A percentile compares a stretch with the other conserved stretches of the same genome.
Evolutionary conservation across 2,888 invertebrate genomes (phyloP).

Genomic region (Tachystola acroxantha): DNA sequence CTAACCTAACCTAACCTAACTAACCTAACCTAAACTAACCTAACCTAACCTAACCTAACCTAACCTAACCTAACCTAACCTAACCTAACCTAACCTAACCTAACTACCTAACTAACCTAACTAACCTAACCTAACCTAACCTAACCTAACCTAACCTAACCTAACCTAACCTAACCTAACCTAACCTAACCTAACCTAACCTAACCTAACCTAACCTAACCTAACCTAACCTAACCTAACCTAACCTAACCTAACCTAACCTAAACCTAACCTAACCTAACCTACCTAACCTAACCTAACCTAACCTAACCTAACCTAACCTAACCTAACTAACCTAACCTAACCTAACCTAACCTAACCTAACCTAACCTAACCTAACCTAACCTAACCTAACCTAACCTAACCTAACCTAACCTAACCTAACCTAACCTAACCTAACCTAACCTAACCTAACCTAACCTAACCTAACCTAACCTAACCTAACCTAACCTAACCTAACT

Average conservation of each 20-base stretch:
- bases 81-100: slow-evolving; percentile 16
- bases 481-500: slow-evolving; percentile 8
- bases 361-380: slow-evolving; percentile 19
- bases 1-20: slow-evolving; percentile 19
- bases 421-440: slow-evolving; percentile 10
- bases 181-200: slow-evolving; percentile 24
- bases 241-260: too few relatives aligned
- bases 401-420: slow-evolving; percentile 17
- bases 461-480: slow-evolving; percentile 7
- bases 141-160: slow-evolving; percentile 19
- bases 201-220: slow-evolving; percentile 18
- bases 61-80: slow-evolving; percentile 18
- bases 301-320: slow-evolving; percentile 23
- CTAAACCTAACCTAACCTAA: too few relatives aligned
- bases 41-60: slow-evolving; percentile 18
- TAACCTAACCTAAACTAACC: too few relatives aligned
- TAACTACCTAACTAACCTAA: too few relatives aligned
- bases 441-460: slow-evolving; percentile 8
- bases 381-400: slow-evolving; percentile 17
- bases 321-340: slow-evolving; percentile 23
- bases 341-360: slow-evolving; percentile 21
- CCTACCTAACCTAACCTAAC: slow-evolving; percentile 22
- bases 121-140: slow-evolving; percentile 18
- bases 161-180: slow-evolving; percentile 22
- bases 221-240: slow-evolving; percentile 22